phyloP scores from a whole-genome alignment of 2,888 invertebrate species.

The Ethmia dodecea region DNA sequence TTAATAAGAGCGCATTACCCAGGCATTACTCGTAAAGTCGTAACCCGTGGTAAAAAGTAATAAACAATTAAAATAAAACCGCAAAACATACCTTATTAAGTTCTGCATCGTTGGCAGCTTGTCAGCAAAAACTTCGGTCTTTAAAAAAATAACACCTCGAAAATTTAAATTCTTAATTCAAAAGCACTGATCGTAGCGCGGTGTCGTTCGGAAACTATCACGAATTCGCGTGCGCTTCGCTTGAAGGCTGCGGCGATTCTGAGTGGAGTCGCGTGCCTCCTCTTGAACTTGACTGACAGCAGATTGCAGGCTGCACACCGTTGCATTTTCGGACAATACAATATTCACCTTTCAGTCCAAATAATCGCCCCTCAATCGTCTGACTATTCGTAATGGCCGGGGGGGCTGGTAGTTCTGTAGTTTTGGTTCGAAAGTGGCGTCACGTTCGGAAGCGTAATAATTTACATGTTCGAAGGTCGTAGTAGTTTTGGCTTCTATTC shows the following conservation, averaged over 20 bases:
- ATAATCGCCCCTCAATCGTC: no score
- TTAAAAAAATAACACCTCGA: slow-evolving; percentile 24
- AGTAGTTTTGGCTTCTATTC: no score
- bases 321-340: slow-evolving; percentile 60
- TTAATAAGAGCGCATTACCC: slow-evolving; percentile 35
- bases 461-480: no score
- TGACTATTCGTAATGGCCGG: no score
- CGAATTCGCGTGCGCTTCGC: slow-evolving; percentile 42
- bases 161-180: slow-evolving; percentile 27
- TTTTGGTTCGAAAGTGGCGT: no score
- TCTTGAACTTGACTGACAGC: slow-evolving; percentile 64
- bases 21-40: slow-evolving; percentile 39
- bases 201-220: slow-evolving; percentile 18
- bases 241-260: slow-evolving; percentile 56
- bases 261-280: slow-evolving; percentile 40
- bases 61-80: slow-evolving; percentile 20
- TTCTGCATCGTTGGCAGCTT: slow-evolving; percentile 54
- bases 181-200: slow-evolving; percentile 33
- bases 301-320: slow-evolving; percentile 58
- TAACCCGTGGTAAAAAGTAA: no score
- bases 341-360: no score
- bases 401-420: no score
- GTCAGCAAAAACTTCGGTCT: slow-evolving; percentile 33
- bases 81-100: slow-evolving; percentile 53
- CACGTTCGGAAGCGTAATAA: no score